Base-by-base conservation (phyloP, 2,113 vertebrate genomes). In the Dunckerocampus dactyliophorus region DNA sequence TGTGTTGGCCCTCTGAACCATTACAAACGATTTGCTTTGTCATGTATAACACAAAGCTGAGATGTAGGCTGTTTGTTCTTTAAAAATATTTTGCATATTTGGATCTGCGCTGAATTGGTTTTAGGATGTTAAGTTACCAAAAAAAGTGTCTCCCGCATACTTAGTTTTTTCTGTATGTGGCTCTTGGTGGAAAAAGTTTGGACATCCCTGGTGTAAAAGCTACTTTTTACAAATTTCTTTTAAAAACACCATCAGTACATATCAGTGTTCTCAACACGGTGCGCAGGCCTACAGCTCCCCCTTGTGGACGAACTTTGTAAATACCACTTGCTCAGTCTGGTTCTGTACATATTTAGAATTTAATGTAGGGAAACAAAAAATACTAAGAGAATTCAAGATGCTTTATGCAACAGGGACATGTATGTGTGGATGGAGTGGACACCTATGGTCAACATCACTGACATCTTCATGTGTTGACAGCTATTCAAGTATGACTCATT, bases 331-430 rank as follows among this genome's bases (percentile, higher is more conserved):
- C 64, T 78, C 79, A 79, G 62, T 85, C 76, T 42, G 54, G n/a
- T 43, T 39, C 54, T 91, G 86, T 89, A 89, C 69, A 91, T 89
- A 89, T 43, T 79, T 81, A 82, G 70, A 76, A 76, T 75, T 72
- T 80, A 81, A 79, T 69, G 66, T 85, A 84, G 86, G 78, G 71
- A 81, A 81, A 83, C 1, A 84, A 34, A 34, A 34, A 34, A 8
- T 85, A 83, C 69, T 75, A 89, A 84, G 65, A 81, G 50, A 82
- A 85, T 73, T 83, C 48, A 78, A 79, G 65, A 78, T 74, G 82
- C 74, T 88, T 76, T 91, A 89, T 89, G 89, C 89, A 88, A 89
- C 83, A 80, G 82, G 84, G 62, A 83, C 83, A 66, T 71, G 79
- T 45, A 69, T 61, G 39, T 60, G 67, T 45, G 52, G 64, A 74